Percentiles rank a stretch among this genome's conserved stretches.
Evolutionary conservation across 2,797 vertebrate genomes (phyloP).

Genomic region (Coregonus sp.): DNA sequence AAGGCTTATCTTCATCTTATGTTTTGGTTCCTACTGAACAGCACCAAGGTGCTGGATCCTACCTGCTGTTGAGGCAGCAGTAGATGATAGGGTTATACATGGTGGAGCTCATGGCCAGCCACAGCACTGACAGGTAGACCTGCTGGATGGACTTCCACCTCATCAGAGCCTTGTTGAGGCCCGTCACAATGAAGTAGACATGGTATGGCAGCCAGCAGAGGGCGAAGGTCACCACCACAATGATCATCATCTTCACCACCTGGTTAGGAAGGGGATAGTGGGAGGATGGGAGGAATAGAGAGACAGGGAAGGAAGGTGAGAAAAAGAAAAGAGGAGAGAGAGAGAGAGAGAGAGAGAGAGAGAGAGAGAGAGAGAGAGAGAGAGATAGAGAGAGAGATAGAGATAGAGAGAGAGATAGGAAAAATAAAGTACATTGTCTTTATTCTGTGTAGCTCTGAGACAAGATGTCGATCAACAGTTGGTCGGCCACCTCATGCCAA

Average conservation of each 20-base stretch:
- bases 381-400: too few species aligned
- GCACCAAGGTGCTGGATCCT: slow-evolving; percentile 17
- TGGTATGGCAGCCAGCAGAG: slow-evolving; percentile 90
- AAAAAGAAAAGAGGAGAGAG: slow-evolving; percentile 4
- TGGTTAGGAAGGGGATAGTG: slow-evolving; percentile 40
- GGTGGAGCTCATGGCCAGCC: slow-evolving; percentile 88
- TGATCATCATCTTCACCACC: slow-evolving; percentile 93
- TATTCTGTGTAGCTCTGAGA: too few species aligned
- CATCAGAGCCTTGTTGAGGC: slow-evolving; percentile 78
- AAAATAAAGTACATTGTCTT: too few species aligned
- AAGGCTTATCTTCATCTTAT: not conserved
- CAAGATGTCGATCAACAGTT: not conserved
- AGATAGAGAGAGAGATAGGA: too few species aligned
- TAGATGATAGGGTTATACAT: slow-evolving; percentile 91
- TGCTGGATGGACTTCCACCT: slow-evolving; percentile 88
- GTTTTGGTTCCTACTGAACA: not conserved
- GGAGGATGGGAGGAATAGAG: not conserved
- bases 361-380: not conserved
- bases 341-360: not conserved
- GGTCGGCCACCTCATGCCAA: not conserved
- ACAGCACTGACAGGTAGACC: slow-evolving; percentile 84
- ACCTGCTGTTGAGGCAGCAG: slow-evolving; percentile 88
- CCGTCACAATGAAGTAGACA: slow-evolving; percentile 84
- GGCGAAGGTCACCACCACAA: slow-evolving; percentile 86
- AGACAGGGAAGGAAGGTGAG: not conserved